Evolutionary conservation across 2,888 invertebrate species (phyloP), one percentile per base, ranked within the genome.

Genomic region (Melieria omissa): DNA sequence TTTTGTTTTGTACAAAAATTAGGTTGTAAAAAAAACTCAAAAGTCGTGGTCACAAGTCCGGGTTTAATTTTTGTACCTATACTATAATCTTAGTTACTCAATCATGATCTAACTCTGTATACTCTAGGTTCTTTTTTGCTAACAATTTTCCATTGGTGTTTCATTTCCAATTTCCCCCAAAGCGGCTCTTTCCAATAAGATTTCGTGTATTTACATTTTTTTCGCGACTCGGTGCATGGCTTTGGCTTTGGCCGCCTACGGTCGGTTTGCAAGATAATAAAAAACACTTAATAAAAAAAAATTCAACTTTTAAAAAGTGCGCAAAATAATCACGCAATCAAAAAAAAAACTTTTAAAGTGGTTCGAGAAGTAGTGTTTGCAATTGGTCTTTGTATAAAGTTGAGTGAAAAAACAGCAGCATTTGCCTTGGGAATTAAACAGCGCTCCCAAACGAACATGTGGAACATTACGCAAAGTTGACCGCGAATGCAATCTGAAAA

Each of bases 201-300:
- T 75, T 76, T 78, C 72, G 65, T 79, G 78, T 84, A 83, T 84
- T 83, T 84, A 83, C 78, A 78, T 79, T 66, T 66, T 66, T 66
- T 66, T 60, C 66, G 66, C 66, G 60, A 70, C 66, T 58, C 63
- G 70, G 44, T 61, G 65, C 65, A 29, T 66, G 65, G 62, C 45
- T 70, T 66, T 67, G 58, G 66, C 66, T 58, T 66, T 58, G 29
- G 60, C 66, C 66, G 66, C 66, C 66, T 66, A 66, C 66, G 58
- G 66, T 49, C 57, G 49, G 60, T 74, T 29, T n/a, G n/a, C 57
- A 58, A 47, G 65, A 68, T 61, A 73, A 65, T 45, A 49, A 65
- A 65, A 70, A 68, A 52, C 1, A 29, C 29, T 66, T 57, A 52
- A 54, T 60, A 45, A 14, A 47, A 67, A 67, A 67, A 68, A 71